A percentile compares a stretch with the other conserved stretches of the same genome.
These are phyloP conservation scores for Mus spicilegus DNA, from an alignment of 2,113 vertebrate genomes.

Conservation along the genomic window DNA sequence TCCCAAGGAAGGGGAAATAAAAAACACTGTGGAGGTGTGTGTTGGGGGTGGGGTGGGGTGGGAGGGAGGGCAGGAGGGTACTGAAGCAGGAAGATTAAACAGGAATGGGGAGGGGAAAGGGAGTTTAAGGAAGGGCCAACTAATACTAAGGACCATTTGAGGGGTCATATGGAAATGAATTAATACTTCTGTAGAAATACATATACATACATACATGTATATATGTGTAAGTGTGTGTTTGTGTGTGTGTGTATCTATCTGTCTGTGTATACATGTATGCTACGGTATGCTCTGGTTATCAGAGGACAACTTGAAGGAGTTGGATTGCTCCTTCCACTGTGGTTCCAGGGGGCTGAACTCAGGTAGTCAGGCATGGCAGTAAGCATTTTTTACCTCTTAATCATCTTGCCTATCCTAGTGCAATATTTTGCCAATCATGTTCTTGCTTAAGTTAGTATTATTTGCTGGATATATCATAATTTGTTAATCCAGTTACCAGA, in stretches of 20 bases:
- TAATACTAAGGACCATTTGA: background rate
- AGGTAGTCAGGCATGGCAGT: background rate
- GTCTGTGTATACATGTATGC: background rate
- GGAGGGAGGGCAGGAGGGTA: no score
- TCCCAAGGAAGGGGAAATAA: background rate
- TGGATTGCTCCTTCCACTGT: background rate
- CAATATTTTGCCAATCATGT: background rate
- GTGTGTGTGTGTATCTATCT: background rate
- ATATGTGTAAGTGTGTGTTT: background rate
- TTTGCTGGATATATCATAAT: background rate
- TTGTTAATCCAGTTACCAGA: slow-evolving; percentile 29
- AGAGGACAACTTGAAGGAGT: background rate
- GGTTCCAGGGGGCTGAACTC: background rate
- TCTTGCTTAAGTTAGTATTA: background rate
- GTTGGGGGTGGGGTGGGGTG: background rate
- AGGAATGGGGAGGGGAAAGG: background rate
- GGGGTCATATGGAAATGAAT: background rate
- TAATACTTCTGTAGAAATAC: background rate
- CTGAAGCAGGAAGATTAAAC: background rate
- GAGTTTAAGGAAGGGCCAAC: background rate
- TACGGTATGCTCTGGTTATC: background rate
- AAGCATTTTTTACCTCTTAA: background rate
- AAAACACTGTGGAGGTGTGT: background rate
- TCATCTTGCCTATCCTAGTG: background rate
- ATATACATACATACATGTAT: background rate